Evolutionary conservation across 2,113 vertebrate genomes (phyloP), one percentile per base, ranked within the genome.

Genomic region (Perca flavescens): DNA sequence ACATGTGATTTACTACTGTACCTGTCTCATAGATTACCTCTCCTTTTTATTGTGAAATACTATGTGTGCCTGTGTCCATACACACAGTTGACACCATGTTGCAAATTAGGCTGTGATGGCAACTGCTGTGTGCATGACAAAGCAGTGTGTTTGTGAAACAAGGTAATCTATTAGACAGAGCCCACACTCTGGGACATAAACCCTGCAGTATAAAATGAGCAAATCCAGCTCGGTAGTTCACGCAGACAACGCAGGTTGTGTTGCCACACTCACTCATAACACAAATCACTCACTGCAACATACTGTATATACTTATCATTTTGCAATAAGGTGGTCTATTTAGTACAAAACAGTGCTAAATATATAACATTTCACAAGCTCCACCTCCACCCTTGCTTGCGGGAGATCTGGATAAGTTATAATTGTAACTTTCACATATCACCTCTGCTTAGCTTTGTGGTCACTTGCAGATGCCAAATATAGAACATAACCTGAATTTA

Each of bases 151-250:
- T 58, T 58, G 28, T 47, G 50, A 36, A 52, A 34, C 58, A 16
- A 11, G 25, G 47, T 40, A 36, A 31, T 47, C 25, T 25, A n/a
- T 61, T 43, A 46, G 8, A 58, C 57, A 22, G 17, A 40, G 64
- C 14, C 43, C 1, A 34, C 58, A 52, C 21, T 25, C 28, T 22
- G 43, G 56, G 65, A 54, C 49, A 60, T 47, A 60, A 57, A 58
- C 54, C n/a, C 52, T 11, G n/a, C 53, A 57, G 34, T 11, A 6
- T 46, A 57, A 74, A 72, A 58, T 54, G n/a, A 67, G n/a, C 73
- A 81, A 84, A 86, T 78, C 78, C 64, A 60, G 57, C 36, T 46
- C 16, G 22, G 25, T 50, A 53, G 7, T 43, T 68, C 61, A 52
- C 17, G 21, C 52, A 77, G 19, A 81, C 49, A 49, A 15, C n/a